Evolutionary conservation across 2,888 invertebrate species (phyloP).

Genomic region (Neoascia interrupta): DNA sequence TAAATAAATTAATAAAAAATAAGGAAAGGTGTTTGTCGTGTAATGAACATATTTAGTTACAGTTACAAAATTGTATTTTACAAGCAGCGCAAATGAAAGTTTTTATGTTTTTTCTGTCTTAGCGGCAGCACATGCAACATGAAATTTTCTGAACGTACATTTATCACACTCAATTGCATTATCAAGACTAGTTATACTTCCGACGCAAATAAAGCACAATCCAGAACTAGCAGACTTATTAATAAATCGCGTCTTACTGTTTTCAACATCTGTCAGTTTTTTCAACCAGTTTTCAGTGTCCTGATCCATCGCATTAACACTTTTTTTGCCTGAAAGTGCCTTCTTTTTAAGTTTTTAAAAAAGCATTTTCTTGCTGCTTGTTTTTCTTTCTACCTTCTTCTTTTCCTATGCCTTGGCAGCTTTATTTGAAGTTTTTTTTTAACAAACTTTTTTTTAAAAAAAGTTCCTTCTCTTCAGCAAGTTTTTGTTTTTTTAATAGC

Average conservation of each 20-base stretch:
- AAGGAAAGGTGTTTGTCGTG: too few relatives aligned
- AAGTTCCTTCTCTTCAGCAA: conserved; percentile 4
- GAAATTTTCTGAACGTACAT: background rate
- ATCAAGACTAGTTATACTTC: background rate
- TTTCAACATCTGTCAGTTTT: conserved; percentile 11
- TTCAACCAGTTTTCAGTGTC: conserved; percentile 11
- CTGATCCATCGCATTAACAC: background rate
- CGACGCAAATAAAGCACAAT: conserved; percentile 1
- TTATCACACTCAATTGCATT: conserved; percentile 14
- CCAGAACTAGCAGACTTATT: background rate
- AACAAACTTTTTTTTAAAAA: too few relatives aligned
- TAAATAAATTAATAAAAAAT: too few relatives aligned
- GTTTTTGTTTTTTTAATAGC: too few relatives aligned
- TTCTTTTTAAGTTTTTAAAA: conserved; percentile 8
- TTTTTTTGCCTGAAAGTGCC: background rate
- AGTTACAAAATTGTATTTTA: background rate
- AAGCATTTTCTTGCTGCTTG: background rate
- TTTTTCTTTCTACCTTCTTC: too few relatives aligned
- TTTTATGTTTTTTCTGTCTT: background rate
- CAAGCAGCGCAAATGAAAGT: background rate
- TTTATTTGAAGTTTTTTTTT: conserved; percentile 1
- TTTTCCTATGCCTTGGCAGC: background rate
- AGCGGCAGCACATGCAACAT: conserved; percentile 13
- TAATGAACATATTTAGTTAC: too few relatives aligned
- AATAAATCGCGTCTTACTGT: background rate